Conservation (phyloP, 2,113 vertebrate species). For the Tachysurus fulvidraco region DNA sequence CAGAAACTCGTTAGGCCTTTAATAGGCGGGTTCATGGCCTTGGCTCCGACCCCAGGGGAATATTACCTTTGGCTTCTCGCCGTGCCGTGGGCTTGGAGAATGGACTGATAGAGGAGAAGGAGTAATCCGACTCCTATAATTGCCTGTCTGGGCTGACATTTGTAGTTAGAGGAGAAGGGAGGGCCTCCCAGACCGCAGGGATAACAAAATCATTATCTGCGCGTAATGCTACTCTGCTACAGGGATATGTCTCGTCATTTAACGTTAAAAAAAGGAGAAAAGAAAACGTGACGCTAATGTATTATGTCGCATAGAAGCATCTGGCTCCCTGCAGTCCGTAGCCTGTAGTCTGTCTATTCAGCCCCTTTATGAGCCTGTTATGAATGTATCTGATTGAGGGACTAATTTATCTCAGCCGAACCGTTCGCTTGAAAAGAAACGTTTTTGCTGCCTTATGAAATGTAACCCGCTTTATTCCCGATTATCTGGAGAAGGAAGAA, state of each 20-base stretch:
- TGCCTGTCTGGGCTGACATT: constrained; percentile 57
- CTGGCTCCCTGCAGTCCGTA: constrained; percentile 47
- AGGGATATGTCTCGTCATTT: constrained; percentile 46
- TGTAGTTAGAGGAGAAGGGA: constrained; percentile 50
- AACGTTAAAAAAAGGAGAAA: constrained; percentile 33
- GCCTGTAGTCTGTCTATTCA: constrained; percentile 47
- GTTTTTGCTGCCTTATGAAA: constrained; percentile 37
- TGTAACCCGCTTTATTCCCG: constrained; percentile 17
- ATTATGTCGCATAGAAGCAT: constrained; percentile 50
- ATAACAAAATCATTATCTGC: constrained; percentile 60
- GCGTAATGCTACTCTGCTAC: constrained; percentile 41
- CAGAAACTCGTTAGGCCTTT: constrained; percentile 52
- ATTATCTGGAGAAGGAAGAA: constrained; percentile 27
- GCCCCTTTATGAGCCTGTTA: constrained; percentile 33
- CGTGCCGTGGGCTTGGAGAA: constrained; percentile 45
- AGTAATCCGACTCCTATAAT: constrained; percentile 58
- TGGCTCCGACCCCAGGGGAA: constrained; percentile 49
- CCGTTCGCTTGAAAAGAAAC: constrained; percentile 27
- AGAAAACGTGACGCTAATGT: constrained; percentile 51
- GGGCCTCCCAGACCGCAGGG: constrained; percentile 49
- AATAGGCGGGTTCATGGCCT: constrained; percentile 53
- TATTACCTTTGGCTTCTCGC: constrained; percentile 53
- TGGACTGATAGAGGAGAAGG: constrained; percentile 48
- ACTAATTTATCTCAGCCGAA: constrained; percentile 41
- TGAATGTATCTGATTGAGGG: constrained; percentile 52